Base-by-base conservation (phyloP, 1,140 invertebrate species). In the Epicauta chinensis region DNA sequence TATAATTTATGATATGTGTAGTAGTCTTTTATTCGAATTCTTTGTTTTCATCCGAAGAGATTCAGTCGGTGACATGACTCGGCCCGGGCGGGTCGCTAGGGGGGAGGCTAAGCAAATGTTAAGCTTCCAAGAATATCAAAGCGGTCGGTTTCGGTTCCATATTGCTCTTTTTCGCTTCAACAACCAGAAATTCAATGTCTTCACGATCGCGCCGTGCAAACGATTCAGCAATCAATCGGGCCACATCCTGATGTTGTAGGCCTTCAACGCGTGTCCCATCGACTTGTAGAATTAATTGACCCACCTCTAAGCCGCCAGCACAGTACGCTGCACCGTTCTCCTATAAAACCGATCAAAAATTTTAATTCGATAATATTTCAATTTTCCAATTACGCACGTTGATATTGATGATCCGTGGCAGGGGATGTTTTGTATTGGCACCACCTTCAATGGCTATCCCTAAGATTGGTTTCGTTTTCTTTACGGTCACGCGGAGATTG, bases 361-460 rank as follows among this genome's bases (percentile, higher is more conserved):
- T 30, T 30, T 3, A 11, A 34, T 7, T 12, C 32, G 1, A 12
- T 5, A 4, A 34, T 12, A 34, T 9, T 12, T 10, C 0, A 5
- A 34, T 9, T 7, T 34, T 12, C 44, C 9, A 10, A 37, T 10
- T 62, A 71, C 83, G 82, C 75, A 96, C 93, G 75, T 96, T 92
- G 68, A 98, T 95, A 73, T 94, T 94, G 63, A 97, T 95, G 66
- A 98, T 95, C 67, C 91, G 82, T 17, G 93, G 93, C 58, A 96
- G 77, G 38, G 90, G 88, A 74, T 97, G 93, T 67, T 89, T 87
- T 37, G 93, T 96, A 72, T 97, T 94, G 55, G 88, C 86, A 41
- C 95, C 95, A 51, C 95, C 95, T 77, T 97, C 93, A 62, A 98
- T 97, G 41, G 93, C 93, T 61, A 98, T 93, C 53, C 94, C 94